Evolutionary conservation across 2,888 invertebrate genomes (phyloP), one percentile per base, ranked within the genome.

Genomic region (Arrhopalites spinosus): DNA sequence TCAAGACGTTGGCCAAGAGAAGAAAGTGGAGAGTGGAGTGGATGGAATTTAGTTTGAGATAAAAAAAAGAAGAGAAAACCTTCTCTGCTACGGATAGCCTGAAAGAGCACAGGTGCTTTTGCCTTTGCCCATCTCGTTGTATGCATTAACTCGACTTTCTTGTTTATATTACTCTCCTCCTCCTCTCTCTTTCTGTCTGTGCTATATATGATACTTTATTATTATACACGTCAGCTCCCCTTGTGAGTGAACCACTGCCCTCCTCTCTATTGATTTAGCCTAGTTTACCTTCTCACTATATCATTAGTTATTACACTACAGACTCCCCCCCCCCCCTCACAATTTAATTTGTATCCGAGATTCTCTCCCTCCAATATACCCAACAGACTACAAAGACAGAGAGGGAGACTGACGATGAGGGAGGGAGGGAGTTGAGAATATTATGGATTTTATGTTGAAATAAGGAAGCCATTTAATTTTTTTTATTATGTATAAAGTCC

Each of bases 91-190:
- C 36, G 11, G 5, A 36, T 3, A 11, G 30, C 3, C 25, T 11
- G 43, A 43, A 43, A 66, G 66, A 64, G 43, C 66, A 66, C 66
- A 66, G 66, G 66, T 66, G 66, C 66, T 43, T 43, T n/a, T 29
- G 30, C 66, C 30, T 66, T 29, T 64, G 29, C 30, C n/a, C 50
- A 50, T 50, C n/a, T n/a, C n/a, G n/a, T n/a, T n/a, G n/a, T n/a
- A n/a, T n/a, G 50, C n/a, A n/a, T 50, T 50, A 50, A n/a, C n/a
- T 50, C 30, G 17, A 36, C 66, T 66, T 66, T 43, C 66, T 43
- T 13, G 30, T 43, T 30, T 20, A 30, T 23, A 20, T 66, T 36
- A 20, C 43, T 66, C 23, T 66, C n/a, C 43, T 66, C n/a, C 43
- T 66, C 43, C 66, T 66, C n/a, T 66, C 66, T 17, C 17, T 50